A percentile compares a stretch with the other conserved stretches of the same genome.
Conservation (phyloP, 2,888 invertebrate genomes). For the Noctua janthe region DNA sequence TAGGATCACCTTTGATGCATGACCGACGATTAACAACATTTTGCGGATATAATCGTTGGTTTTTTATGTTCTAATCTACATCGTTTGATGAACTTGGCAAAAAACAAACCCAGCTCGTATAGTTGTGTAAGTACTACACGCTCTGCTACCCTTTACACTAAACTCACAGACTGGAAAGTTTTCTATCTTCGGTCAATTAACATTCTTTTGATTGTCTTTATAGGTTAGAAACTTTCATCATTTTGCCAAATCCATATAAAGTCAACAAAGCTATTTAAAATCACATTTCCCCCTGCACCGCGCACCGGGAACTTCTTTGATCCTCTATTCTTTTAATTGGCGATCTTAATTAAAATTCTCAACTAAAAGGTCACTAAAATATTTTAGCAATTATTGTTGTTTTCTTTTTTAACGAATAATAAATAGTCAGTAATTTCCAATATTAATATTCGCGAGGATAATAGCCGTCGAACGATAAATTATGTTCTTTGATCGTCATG, state of each 20-base stretch:
- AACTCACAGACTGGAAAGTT: constrained; percentile 32
- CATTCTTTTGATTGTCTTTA: background rate
- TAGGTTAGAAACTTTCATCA: constrained; percentile 17
- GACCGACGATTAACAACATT: constrained; percentile 48
- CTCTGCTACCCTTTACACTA: constrained; percentile 37
- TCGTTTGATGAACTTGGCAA: constrained; percentile 37
- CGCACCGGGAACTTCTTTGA: constrained; percentile 11
- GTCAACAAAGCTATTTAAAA: constrained; percentile 7
- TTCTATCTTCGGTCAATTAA: background rate
- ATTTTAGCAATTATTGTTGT: constrained; percentile 53
- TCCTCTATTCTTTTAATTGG: constrained; percentile 46
- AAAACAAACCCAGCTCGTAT: constrained; percentile 13
- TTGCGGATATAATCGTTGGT: constrained; percentile 28
- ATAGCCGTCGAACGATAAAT: constrained; percentile 40
- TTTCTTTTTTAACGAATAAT: constrained; percentile 44
- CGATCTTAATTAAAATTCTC: constrained; percentile 52
- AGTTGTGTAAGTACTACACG: constrained; percentile 10
- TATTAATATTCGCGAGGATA: constrained; percentile 47
- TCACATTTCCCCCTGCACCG: background rate
- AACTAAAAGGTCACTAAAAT: constrained; percentile 50
- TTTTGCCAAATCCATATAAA: constrained; percentile 28
- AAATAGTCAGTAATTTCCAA: constrained; percentile 49
- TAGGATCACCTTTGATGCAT: constrained; percentile 33
- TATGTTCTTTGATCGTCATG: constrained; percentile 33
- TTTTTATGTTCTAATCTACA: constrained; percentile 3